Base-by-base conservation (phyloP, 1,140 invertebrate species). In the Maconellicoccus hirsutus region DNA sequence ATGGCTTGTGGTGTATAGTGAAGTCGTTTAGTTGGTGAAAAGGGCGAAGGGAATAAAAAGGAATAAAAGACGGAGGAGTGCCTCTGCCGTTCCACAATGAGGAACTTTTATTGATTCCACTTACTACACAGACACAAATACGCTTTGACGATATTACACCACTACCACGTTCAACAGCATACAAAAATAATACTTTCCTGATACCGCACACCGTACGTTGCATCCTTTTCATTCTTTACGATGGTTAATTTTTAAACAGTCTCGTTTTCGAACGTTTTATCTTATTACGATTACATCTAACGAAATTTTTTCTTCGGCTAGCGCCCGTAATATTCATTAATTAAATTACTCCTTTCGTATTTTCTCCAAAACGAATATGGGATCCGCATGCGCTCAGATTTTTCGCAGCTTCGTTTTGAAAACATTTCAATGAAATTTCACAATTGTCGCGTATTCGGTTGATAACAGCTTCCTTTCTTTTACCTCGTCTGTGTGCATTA, bases 81-180 rank as follows among this genome's bases (percentile, higher is more conserved):
- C 42, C 42, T 52, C 42, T 52, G 42, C 42, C n/a, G 42, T 52
- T 52, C 42, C n/a, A 52, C 42, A 52, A 52, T 52, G 42, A 52
- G 42, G 42, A 52, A 52, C 42, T 52, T 52, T 52, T 52, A 52
- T 52, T 52, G 42, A 52, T 52, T 52, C 42, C 42, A 52, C 42
- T 52, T 52, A 52, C 42, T 52, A 52, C 42, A 52, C n/a, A 52
- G 42, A 52, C 42, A 52, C 42, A 52, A 52, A 52, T 52, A 52
- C 42, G 42, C 42, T 52, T 52, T 52, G 12, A 52, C 42, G 42
- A 52, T 52, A 52, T 52, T 52, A 52, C n/a, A 52, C 42, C 42
- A 52, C 42, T 19, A 19, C 2, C 42, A 52, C 42, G 42, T 52
- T 52, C 42, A 52, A 52, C 42, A 52, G 42, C 4, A 16, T 52